Base-by-base conservation (phyloP, 2,797 vertebrate species). In the Calcarius lapponicus region DNA sequence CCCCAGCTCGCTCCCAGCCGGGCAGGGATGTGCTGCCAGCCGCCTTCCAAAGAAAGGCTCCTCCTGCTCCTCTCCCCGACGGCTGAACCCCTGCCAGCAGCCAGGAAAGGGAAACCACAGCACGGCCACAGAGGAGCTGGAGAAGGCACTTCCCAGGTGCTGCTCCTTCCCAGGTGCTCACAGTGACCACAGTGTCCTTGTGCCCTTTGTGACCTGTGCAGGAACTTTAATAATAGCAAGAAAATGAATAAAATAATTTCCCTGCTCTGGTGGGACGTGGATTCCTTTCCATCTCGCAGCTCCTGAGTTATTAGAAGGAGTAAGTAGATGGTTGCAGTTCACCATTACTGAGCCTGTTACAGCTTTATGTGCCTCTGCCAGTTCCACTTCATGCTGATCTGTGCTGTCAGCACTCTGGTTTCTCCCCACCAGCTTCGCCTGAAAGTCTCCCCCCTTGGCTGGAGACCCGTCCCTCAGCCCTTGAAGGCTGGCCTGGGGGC, bases 1-100 rank as follows among this genome's bases (percentile, higher is more conserved):
- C 40, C 34, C 36, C n/a, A 4, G 36, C 71, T 17, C 0, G 7
- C 40, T 2, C 5, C 1, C 11, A 0, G 6, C 66, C 17, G 9
- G 15, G 4, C 3, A 56, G 64, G 75, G 75, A 42, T 1, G 45
- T 2, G 24, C 36, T 11, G 50, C 16, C 48, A 29, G 61, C 11
- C 2, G 1, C 5, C 5, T 0, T 5, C 60, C 1, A 11, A 43
- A 62, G 82, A 76, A 83, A 73, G 18, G 26, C 79, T 85, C 53
- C 38, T 88, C 88, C 81, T 61, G 38, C 58, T 57, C 18, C 45
- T 40, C 51, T 15, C 54, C 0, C 2, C 20, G 69, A 6, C 34
- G 7, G 50, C 56, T 54, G 76, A 76, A 14, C 0, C 2, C 31
- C 28, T 53, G 69, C 82, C 88, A 80, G 88, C 58, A 36, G 74